These are phyloP conservation scores for Epizoanthus fatuus DNA, from an alignment of 92 coral and sea anemone genomes.

Conservation along the genomic window DNA sequence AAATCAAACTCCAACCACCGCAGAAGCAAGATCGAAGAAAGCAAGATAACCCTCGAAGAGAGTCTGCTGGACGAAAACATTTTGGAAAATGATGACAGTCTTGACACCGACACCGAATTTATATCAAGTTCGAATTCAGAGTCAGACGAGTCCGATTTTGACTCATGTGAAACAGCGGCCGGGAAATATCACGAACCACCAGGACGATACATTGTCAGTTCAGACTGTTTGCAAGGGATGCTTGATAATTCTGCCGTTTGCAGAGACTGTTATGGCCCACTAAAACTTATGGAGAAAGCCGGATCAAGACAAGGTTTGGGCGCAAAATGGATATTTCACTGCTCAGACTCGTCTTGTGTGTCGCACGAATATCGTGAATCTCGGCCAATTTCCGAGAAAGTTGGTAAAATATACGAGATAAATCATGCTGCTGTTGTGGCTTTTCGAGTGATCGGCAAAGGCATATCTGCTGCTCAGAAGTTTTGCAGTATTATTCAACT, in stretches of 20 bases:
- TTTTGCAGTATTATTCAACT: slow-evolving; percentile 42
- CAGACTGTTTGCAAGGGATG: slow-evolving; percentile 8
- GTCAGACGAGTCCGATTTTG: neutral
- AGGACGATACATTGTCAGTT: slow-evolving; percentile 23
- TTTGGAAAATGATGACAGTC: too few relatives aligned
- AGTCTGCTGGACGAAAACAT: too few relatives aligned
- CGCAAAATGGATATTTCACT: slow-evolving; percentile 55
- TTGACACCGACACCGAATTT: too few relatives aligned
- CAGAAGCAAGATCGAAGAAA: too few relatives aligned
- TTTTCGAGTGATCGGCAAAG: slow-evolving; percentile 40
- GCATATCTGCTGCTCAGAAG: slow-evolving; percentile 55
- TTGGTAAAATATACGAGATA: slow-evolving; percentile 42
- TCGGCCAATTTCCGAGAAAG: slow-evolving; percentile 42
- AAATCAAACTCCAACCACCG: too few relatives aligned
- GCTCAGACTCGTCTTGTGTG: slow-evolving; percentile 32
- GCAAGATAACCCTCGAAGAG: too few relatives aligned
- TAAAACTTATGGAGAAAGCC: slow-evolving; percentile 10
- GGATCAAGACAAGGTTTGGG: slow-evolving; percentile 55
- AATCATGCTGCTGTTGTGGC: slow-evolving; percentile 51
- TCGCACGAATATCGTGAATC: slow-evolving; percentile 42
- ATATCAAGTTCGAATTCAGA: too few relatives aligned
- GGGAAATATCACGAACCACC: neutral
- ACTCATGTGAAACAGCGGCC: neutral
- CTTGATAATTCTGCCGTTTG: slow-evolving; percentile 36
- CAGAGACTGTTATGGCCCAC: slow-evolving; percentile 27